phyloP scores from a whole-genome alignment of 2,113 vertebrate genomes.

The Nipponia nippon region DNA sequence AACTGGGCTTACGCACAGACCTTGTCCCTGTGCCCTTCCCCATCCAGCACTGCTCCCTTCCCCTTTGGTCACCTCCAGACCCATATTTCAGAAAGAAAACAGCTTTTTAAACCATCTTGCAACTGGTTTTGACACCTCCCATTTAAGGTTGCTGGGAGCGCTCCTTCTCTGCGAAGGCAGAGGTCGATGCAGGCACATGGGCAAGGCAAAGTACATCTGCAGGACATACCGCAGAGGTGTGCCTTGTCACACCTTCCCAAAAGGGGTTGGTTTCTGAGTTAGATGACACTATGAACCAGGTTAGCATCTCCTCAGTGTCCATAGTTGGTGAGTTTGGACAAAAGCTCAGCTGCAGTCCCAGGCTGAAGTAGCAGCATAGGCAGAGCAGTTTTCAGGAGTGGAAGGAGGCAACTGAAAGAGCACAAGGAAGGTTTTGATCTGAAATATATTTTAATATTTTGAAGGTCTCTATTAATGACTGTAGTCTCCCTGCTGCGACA shows the following conservation, averaged over 20 bases:
- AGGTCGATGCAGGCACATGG: fast-evolving
- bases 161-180: not conserved
- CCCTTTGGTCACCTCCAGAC: not conserved
- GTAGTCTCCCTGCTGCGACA: conserved; percentile 64
- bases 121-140: not conserved
- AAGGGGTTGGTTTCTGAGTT: not conserved
- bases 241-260: not conserved
- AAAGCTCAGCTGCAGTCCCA: not conserved
- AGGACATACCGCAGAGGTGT: not conserved
- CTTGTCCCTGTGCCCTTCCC: not conserved
- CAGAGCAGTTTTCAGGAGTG: not conserved
- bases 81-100: not conserved
- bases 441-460: not conserved
- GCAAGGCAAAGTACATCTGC: not conserved
- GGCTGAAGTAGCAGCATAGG: not conserved
- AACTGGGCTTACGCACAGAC: not conserved
- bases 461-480: conserved; percentile 55
- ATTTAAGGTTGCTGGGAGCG: fast-evolving
- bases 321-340: not conserved
- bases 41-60: not conserved
- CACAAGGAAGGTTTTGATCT: not conserved
- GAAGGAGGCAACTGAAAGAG: not conserved
- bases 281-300: not conserved
- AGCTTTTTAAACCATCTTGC: not conserved
- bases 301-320: not conserved